Conservation (phyloP, 2,113 vertebrate species). For the Gasterosteus aculeatus region DNA sequence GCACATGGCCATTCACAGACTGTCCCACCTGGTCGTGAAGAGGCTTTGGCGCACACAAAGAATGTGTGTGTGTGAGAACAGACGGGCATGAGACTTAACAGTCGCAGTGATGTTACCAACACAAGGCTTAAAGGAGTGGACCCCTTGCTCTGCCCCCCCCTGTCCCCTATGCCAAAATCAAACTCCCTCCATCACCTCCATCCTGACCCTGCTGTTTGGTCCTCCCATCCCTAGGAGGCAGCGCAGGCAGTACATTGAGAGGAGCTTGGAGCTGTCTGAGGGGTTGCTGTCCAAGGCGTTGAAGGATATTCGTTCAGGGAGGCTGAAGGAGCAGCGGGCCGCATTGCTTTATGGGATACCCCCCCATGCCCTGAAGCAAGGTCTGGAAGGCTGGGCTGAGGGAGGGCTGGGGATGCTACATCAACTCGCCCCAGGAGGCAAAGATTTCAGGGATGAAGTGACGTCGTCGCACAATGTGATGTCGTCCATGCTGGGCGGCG, state of each 20-base stretch:
- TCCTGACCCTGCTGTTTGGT: slow-evolving; percentile 92
- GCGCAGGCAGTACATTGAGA: slow-evolving; percentile 91
- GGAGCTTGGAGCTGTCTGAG: slow-evolving; percentile 99
- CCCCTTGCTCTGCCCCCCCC: slow-evolving; percentile 96
- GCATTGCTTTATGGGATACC: slow-evolving; percentile 99
- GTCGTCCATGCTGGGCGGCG: slow-evolving; percentile 80
- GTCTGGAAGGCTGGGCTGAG: slow-evolving; percentile 92
- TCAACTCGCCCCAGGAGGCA: slow-evolving; percentile 86
- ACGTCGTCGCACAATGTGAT: slow-evolving; percentile 82
- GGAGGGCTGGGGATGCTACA: slow-evolving; percentile 87
- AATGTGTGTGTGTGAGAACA: slow-evolving; percentile 78
- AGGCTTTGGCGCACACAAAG: slow-evolving; percentile 71
- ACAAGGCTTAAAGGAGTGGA: slow-evolving; percentile 99
- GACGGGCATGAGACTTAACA: slow-evolving; percentile 89
- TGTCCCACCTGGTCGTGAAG: slow-evolving; percentile 94
- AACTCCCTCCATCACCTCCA: slow-evolving; percentile 80
- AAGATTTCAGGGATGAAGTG: slow-evolving; percentile 82
- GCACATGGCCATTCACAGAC: slow-evolving; percentile 90
- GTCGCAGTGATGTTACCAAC: slow-evolving; percentile 99
- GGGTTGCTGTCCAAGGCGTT: slow-evolving; percentile 99
- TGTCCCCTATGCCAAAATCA: slow-evolving; percentile 86
- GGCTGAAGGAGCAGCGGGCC: slow-evolving; percentile 97
- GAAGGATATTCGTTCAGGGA: slow-evolving; percentile 99
- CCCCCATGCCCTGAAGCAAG: slow-evolving; percentile 93
- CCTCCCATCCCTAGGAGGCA: slow-evolving; percentile 99